These are phyloP conservation scores for Hydrolagus affinis DNA, from an alignment of 2,113 vertebrate species.

Conservation along the genomic window DNA sequence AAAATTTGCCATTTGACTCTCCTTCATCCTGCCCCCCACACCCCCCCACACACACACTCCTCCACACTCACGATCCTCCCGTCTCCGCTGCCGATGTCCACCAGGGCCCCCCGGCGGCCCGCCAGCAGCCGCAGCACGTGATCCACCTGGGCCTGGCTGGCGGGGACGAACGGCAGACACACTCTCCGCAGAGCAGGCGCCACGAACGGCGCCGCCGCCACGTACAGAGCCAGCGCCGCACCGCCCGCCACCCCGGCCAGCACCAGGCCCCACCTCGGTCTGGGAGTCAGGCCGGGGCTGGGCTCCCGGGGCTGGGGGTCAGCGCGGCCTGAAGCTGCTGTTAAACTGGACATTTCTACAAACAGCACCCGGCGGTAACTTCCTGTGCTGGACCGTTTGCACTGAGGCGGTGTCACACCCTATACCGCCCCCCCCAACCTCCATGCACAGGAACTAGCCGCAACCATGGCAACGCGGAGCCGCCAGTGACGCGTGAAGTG, in stretches of 20 bases:
- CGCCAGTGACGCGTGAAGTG: no score
- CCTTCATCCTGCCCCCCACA: not conserved
- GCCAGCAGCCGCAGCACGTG: constrained; percentile 69
- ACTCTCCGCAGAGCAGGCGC: constrained; percentile 72
- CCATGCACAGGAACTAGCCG: not conserved
- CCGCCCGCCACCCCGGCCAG: constrained; percentile 60
- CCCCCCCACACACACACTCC: not conserved
- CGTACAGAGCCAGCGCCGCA: constrained; percentile 65
- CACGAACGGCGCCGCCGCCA: constrained; percentile 68
- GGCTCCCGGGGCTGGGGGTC: not conserved
- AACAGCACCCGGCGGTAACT: not conserved
- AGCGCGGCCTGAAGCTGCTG: not conserved
- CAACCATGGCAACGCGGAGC: not conserved
- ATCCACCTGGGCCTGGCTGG: constrained; percentile 68
- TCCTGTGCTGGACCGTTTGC: not conserved
- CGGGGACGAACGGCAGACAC: constrained; percentile 88
- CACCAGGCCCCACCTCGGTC: constrained; percentile 53
- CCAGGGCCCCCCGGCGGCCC: constrained; percentile 61
- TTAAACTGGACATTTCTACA: not conserved
- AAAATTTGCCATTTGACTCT: no score
- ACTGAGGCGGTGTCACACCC: not conserved
- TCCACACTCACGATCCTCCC: constrained; percentile 79
- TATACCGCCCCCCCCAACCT: not conserved
- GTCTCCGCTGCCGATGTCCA: constrained; percentile 88
- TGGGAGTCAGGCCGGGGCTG: not conserved